phyloP scores from a whole-genome alignment of 2,797 vertebrate genomes.

The Anguilla obscura region DNA sequence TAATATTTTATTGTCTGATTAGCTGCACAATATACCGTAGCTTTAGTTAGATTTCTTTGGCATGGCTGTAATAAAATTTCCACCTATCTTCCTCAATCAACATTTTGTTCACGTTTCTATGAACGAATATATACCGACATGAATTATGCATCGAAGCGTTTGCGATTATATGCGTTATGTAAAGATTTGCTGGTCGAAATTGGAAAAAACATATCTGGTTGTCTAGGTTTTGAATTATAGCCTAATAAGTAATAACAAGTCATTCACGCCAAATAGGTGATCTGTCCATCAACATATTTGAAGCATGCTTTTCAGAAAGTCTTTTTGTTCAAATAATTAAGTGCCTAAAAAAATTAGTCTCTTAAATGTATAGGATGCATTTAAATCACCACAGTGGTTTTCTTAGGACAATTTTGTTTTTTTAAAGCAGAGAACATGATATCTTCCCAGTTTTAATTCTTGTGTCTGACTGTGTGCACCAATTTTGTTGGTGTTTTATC shows the following conservation, averaged over 20 bases:
- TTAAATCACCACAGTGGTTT: too few species aligned
- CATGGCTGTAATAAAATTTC: neutral
- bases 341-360: neutral
- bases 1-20: neutral
- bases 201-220: neutral
- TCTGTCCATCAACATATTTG: neutral
- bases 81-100: neutral
- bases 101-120: conserved; percentile 1
- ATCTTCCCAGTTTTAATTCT: too few species aligned
- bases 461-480: too few species aligned
- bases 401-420: too few species aligned
- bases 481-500: too few species aligned
- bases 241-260: neutral
- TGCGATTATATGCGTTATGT: conserved; percentile 30
- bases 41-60: neutral
- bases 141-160: neutral
- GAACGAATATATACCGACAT: neutral
- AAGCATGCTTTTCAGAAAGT: too few species aligned
- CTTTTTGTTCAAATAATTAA: neutral
- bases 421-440: too few species aligned
- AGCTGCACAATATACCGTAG: neutral
- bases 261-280: neutral
- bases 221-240: neutral
- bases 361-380: too few species aligned
- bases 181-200: conserved; percentile 30